These are phyloP conservation scores for Esperia sulphurella DNA, from an alignment of 2,888 invertebrate species.

Conservation along the genomic window DNA sequence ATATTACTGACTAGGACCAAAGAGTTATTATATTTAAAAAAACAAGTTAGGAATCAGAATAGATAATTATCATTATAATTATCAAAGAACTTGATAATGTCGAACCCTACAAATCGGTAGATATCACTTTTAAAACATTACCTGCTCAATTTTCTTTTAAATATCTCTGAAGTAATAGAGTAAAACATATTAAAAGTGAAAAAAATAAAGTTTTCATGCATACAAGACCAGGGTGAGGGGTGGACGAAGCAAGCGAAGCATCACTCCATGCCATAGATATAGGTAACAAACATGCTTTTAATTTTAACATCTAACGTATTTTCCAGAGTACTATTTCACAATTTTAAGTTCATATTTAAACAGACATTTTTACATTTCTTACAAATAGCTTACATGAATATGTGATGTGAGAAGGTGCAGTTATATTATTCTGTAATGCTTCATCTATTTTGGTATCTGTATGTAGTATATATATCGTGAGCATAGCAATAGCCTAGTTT, in stretches of 20 bases:
- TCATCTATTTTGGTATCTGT: background rate
- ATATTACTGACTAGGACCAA: no score
- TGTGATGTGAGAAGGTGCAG: conserved; percentile 12
- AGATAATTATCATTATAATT: no score
- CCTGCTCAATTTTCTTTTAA: no score
- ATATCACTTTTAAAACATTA: no score
- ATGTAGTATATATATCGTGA: conserved; percentile 15
- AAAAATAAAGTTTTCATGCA: conserved; percentile 15
- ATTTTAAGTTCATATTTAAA: background rate
- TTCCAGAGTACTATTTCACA: background rate
- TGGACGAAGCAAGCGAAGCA: conserved; percentile 26
- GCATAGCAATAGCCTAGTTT: conserved; percentile 24
- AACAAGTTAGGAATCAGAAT: no score
- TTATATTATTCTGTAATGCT: conserved; percentile 7
- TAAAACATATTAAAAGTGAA: conserved; percentile 7
- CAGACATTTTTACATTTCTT: background rate
- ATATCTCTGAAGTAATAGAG: background rate
- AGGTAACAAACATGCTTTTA: conserved; percentile 6
- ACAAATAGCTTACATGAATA: background rate
- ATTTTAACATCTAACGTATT: background rate
- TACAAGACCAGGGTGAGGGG: conserved; percentile 16
- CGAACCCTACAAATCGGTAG: no score
- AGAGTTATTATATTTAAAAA: no score
- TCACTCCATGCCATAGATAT: conserved; percentile 14
- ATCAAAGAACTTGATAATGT: no score